Base-by-base conservation (phyloP, 2,888 invertebrate genomes). In the Empis stercorea region DNA sequence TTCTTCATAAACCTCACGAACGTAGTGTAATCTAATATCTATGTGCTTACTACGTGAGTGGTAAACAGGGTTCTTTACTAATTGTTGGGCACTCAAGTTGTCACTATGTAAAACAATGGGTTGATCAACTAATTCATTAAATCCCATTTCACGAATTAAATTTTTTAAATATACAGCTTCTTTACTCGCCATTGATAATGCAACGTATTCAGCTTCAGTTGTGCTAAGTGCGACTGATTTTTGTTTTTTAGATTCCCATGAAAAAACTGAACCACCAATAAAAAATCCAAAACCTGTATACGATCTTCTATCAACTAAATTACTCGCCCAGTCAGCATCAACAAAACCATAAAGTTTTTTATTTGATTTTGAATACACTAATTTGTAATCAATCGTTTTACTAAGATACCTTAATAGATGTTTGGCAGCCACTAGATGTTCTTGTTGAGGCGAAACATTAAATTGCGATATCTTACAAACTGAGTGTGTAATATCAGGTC, bases 21-120 rank as follows among this genome's bases (percentile, higher is more conserved):
- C 34, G 45, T 48, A 44, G 44, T 52, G 52, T 39, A 46, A 52
- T 34, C 44, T 30, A 13, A 50, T 49, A 34, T 49, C 51, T 10
- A 51, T 51, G 32, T 49, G 51, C 30, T 54, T 54, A 37, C 43
- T 42, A 16, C 51, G 30, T 10, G 48, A 44, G 43, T 52, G 53
- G 36, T 51, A 46, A 4, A 51, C 51, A 5, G 48, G 49, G 16
- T 50, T 52, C 44, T 46, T 51, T 10, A 52, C 51, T 30, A 49
- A 34, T 16, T 51, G 34, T 17, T 43, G 34, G 23, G 49, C 49
- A 15, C 46, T 49, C 30, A 51, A 39, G 27, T 52, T 52, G 30
- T 49, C 52, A 6, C 48, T 45, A 27, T 32, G 13, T 13, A 51
- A 10, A 10, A 38, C 43, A 16, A 38, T 43, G 10, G 49, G 43